These are phyloP conservation scores for Lophochroa leadbeateri DNA, from an alignment of 2,113 vertebrate species.

Conservation along the genomic window DNA sequence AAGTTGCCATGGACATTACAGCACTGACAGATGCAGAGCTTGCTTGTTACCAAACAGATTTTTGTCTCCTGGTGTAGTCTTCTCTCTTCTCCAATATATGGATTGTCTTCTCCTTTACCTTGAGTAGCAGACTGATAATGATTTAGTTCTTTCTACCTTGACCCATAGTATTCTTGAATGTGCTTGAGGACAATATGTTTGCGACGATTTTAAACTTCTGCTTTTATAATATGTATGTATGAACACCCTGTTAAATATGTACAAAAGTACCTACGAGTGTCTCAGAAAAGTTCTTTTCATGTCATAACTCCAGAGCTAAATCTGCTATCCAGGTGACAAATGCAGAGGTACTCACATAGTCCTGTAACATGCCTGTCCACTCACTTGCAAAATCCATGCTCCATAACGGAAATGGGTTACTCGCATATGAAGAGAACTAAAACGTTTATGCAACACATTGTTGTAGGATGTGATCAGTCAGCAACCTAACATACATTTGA, in stretches of 20 bases:
- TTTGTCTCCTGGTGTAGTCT: not conserved
- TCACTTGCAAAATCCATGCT: not conserved
- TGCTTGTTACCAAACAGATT: not conserved
- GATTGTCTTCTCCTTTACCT: not conserved
- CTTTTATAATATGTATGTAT: not conserved
- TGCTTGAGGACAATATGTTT: not conserved
- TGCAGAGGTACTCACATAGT: not conserved
- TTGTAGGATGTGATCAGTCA: not conserved
- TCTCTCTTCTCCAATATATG: not conserved
- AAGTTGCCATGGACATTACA: not conserved
- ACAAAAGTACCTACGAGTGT: not conserved
- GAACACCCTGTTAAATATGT: not conserved
- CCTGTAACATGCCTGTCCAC: not conserved
- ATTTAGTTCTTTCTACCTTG: not conserved
- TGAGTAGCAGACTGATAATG: not conserved
- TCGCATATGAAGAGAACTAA: not conserved
- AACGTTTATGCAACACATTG: not conserved
- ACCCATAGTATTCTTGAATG: not conserved
- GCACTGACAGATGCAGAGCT: not conserved
- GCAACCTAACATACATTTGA: not conserved
- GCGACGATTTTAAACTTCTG: accelerated
- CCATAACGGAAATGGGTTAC: not conserved
- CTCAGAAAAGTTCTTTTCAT: not conserved
- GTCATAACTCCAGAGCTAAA: not conserved
- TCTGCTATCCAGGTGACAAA: not conserved